phyloP scores from a whole-genome alignment of 1,140 invertebrate species.

The Drosophila nannoptera region DNA sequence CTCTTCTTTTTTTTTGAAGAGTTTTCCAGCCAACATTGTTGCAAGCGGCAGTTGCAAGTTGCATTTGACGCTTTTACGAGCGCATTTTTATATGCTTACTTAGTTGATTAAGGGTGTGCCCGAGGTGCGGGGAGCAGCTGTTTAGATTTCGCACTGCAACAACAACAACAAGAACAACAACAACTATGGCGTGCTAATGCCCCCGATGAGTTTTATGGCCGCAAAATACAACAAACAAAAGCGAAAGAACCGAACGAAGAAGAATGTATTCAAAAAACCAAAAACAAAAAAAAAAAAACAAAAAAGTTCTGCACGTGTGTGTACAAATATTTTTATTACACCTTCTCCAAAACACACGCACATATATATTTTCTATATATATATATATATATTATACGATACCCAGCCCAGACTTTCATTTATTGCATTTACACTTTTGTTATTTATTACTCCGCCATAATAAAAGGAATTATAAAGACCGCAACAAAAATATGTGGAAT shows the following conservation, averaged over 20 bases:
- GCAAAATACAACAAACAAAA: constrained; percentile 28
- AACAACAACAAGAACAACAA: constrained; percentile 15
- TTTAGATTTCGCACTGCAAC: constrained; percentile 67
- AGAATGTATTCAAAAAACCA: constrained; percentile 5
- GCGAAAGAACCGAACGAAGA: neutral
- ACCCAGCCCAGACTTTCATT: constrained; percentile 5
- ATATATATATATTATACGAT: neutral
- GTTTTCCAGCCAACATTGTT: constrained; percentile 63
- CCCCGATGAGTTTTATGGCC: constrained; percentile 34
- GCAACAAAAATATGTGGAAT: neutral
- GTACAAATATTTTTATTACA: constrained; percentile 36
- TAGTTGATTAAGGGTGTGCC: constrained; percentile 74
- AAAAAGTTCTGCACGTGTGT: constrained; percentile 16
- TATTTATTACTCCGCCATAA: constrained; percentile 9
- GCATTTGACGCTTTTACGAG: constrained; percentile 68
- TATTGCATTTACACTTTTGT: constrained; percentile 10
- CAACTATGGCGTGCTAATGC: constrained; percentile 33
- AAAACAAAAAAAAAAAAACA: too few relatives aligned
- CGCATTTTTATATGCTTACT: constrained; percentile 68
- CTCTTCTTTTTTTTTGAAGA: constrained; percentile 30
- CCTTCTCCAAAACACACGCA: constrained; percentile 3
- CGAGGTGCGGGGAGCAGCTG: constrained; percentile 40
- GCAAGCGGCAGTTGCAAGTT: constrained; percentile 50
- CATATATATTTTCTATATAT: neutral
- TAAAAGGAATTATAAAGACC: neutral